Conservation (phyloP, 2,888 invertebrate genomes). For the Lasioglossum morio region DNA sequence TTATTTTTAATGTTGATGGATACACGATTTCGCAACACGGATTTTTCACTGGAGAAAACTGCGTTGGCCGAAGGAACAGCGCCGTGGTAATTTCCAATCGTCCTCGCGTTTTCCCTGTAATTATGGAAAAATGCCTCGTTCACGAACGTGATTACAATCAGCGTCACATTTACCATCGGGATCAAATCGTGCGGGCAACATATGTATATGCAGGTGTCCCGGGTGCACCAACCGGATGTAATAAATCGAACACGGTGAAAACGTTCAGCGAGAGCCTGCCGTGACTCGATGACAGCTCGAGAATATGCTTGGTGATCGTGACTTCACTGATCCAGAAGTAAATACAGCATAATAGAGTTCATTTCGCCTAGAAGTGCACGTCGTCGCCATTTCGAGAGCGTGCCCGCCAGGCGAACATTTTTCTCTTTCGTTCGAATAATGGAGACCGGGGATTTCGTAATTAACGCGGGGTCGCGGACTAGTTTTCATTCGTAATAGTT, state of each 20-base stretch:
- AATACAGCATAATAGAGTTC: constrained; percentile 58
- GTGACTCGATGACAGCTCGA: constrained; percentile 75
- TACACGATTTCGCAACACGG: no score
- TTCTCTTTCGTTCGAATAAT: constrained; percentile 17
- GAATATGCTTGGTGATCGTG: constrained; percentile 61
- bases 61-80: neutral
- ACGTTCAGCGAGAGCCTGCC: constrained; percentile 66
- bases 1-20: no score
- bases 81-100: constrained; percentile 18
- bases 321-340: constrained; percentile 58
- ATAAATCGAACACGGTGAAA: constrained; percentile 78
- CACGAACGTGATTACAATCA: constrained; percentile 54
- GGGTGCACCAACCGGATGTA: constrained; percentile 73
- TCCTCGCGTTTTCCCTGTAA: constrained; percentile 8
- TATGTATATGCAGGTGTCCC: constrained; percentile 73
- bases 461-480: constrained; percentile 30
- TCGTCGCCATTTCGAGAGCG: constrained; percentile 13
- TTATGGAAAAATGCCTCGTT: constrained; percentile 47
- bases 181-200: constrained; percentile 56
- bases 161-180: constrained; percentile 44
- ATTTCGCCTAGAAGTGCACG: constrained; percentile 46
- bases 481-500: constrained; percentile 14
- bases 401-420: constrained; percentile 7
- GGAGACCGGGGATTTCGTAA: constrained; percentile 35
- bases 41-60: neutral